A percentile compares a stretch with the other conserved stretches of the same genome.
phyloP scores from a whole-genome alignment of 1,140 invertebrate species.

The Hyphantria cunea region DNA sequence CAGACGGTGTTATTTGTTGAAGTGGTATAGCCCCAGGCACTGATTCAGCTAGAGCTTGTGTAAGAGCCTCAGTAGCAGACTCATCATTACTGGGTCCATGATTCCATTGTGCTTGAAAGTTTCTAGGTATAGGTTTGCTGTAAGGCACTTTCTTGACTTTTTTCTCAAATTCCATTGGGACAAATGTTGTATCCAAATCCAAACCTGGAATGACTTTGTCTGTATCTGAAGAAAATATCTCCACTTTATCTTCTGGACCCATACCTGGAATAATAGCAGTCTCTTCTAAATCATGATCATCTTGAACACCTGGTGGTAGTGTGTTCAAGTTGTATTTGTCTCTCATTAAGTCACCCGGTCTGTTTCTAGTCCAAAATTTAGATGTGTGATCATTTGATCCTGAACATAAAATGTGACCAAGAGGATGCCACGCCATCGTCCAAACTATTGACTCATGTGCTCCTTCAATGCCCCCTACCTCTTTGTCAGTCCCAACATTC shows the following conservation, averaged over 20 bases:
- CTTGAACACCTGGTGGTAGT: slow-evolving; percentile 87
- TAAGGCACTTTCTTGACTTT: slow-evolving; percentile 94
- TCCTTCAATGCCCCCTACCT: slow-evolving; percentile 98
- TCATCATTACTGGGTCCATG: slow-evolving; percentile 85
- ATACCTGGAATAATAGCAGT: slow-evolving; percentile 94
- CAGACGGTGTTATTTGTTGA: slow-evolving; percentile 87
- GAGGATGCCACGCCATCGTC: slow-evolving; percentile 99
- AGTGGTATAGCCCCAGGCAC: slow-evolving; percentile 87
- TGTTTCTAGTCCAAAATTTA: slow-evolving; percentile 99
- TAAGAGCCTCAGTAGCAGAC: slow-evolving; percentile 84
- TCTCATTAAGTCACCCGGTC: slow-evolving; percentile 98
- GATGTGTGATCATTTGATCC: slow-evolving; percentile 99
- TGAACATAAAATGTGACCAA: slow-evolving; percentile 98
- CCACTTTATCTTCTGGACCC: slow-evolving; percentile 95
- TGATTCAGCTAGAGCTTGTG: slow-evolving; percentile 86
- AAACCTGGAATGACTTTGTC: slow-evolving; percentile 92
- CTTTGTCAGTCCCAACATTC: slow-evolving; percentile 98
- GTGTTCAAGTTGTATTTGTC: slow-evolving; percentile 99
- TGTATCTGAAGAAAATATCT: slow-evolving; percentile 82
- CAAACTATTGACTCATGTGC: slow-evolving; percentile 99
- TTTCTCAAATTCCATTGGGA: slow-evolving; percentile 84
- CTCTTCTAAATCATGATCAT: slow-evolving; percentile 86
- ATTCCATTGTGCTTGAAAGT: slow-evolving; percentile 98
- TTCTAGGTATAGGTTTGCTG: slow-evolving; percentile 96
- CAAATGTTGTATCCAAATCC: slow-evolving; percentile 88